A percentile compares a stretch with the other conserved stretches of the same genome.
phyloP scores from a whole-genome alignment of 2,113 vertebrate genomes.

The Xiphophorus hellerii region DNA sequence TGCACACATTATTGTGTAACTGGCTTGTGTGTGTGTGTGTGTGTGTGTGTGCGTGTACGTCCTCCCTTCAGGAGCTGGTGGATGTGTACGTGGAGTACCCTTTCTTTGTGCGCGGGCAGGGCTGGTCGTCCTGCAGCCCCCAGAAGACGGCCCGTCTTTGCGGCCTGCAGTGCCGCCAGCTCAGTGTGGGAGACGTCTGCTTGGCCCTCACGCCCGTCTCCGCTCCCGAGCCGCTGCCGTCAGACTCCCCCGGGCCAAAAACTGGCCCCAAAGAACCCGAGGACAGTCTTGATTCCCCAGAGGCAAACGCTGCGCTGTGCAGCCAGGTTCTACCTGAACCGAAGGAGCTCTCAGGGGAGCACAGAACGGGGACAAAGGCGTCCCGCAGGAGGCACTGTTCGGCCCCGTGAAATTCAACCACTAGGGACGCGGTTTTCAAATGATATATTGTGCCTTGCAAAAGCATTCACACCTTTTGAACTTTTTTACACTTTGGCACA shows the following conservation, averaged over 20 bases:
- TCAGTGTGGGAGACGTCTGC: conserved; percentile 79
- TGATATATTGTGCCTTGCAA: not conserved
- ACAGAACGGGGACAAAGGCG: conserved; percentile 1
- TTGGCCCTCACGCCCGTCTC: conserved; percentile 77
- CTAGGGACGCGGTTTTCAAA: not conserved
- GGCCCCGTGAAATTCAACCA: conserved; percentile 69
- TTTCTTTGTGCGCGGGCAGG: conserved; percentile 77
- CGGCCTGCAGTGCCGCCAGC: conserved; percentile 78
- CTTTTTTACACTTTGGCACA: not conserved
- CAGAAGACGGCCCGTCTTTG: conserved; percentile 76
- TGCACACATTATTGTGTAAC: not conserved
- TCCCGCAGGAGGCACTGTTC: conserved; percentile 73
- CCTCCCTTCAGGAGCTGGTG: conserved; percentile 71
- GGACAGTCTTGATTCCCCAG: not conserved
- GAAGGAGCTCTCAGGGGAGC: not conserved
- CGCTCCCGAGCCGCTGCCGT: conserved; percentile 6
- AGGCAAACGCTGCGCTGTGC: not conserved
- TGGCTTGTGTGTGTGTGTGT: not conserved
- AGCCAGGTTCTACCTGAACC: not conserved
- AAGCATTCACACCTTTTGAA: not conserved
- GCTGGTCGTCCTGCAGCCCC: conserved; percentile 83
- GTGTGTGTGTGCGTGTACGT: not conserved
- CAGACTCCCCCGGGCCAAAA: conserved; percentile 8
- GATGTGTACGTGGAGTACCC: conserved; percentile 82
- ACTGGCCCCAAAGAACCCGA: conserved; percentile 3